Evolutionary conservation across 2,888 invertebrate genomes (phyloP).

Genomic region (Aelia acuminata): DNA sequence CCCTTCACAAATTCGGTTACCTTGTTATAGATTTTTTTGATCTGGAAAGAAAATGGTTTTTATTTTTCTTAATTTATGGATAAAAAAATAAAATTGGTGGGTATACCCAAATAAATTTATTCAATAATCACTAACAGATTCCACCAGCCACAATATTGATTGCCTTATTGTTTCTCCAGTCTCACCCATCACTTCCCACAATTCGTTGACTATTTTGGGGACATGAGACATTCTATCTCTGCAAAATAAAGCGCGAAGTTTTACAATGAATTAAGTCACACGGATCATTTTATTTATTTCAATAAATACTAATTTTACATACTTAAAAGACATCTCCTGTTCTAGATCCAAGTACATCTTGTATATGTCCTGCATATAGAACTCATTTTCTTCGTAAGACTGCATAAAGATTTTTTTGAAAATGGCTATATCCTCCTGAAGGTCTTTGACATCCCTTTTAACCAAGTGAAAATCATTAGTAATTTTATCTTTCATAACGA

Average conservation of each 20-base stretch:
- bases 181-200: conserved; percentile 89
- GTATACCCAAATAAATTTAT: background rate
- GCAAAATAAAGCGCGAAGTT: background rate
- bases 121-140: conserved; percentile 72
- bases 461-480: conserved; percentile 61
- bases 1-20: conserved; percentile 76
- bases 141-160: conserved; percentile 81
- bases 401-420: conserved; percentile 80
- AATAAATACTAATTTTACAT: conserved; percentile 52
- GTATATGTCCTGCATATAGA: conserved; percentile 85
- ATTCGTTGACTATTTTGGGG: conserved; percentile 84
- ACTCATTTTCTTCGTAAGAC: conserved; percentile 86
- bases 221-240: conserved; percentile 78
- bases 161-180: conserved; percentile 84
- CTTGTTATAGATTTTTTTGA: conserved; percentile 64
- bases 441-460: conserved; percentile 69
- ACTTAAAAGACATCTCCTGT: conserved; percentile 82
- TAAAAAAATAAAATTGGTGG: background rate
- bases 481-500: background rate
- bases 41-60: conserved; percentile 52
- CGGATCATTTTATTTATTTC: background rate
- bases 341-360: conserved; percentile 79
- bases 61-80: too few species aligned
- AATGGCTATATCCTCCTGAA: conserved; percentile 81
- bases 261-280: too few species aligned